Conservation (phyloP, 1,140 invertebrate species). For the Drosophila yakuba region DNA sequence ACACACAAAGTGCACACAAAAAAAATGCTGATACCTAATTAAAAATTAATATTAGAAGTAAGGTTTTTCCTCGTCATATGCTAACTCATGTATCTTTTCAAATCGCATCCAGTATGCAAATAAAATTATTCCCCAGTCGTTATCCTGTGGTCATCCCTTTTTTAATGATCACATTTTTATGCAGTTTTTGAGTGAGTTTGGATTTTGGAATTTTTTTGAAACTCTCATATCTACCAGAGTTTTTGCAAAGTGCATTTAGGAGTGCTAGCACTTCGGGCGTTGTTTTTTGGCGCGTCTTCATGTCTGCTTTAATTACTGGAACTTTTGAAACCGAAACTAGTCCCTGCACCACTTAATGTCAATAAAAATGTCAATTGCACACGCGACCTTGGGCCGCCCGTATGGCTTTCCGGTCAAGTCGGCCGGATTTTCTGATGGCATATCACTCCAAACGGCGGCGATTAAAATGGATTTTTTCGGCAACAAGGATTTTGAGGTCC, state of each 20-base stretch:
- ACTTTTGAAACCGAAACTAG: constrained; percentile 49
- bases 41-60: too few relatives aligned
- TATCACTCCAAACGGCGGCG: constrained; percentile 45
- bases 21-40: background rate
- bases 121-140: too few relatives aligned
- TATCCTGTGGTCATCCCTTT: too few relatives aligned
- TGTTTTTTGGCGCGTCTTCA: constrained; percentile 62
- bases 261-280: constrained; percentile 34
- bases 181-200: too few relatives aligned
- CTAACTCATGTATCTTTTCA: too few relatives aligned
- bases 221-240: background rate
- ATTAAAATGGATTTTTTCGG: constrained; percentile 72
- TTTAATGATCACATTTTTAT: too few relatives aligned
- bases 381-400: constrained; percentile 55
- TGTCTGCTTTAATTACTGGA: constrained; percentile 74
- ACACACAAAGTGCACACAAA: constrained; percentile 23
- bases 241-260: background rate
- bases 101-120: too few relatives aligned
- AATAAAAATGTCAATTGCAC: constrained; percentile 71
- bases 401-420: constrained; percentile 35
- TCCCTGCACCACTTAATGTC: constrained; percentile 70
- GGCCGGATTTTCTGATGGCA: constrained; percentile 8
- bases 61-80: too few relatives aligned
- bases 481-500: constrained; percentile 16
- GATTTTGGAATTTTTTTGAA: background rate